phyloP scores from a whole-genome alignment of 1,140 invertebrate species.

The Hyles vespertilio region DNA sequence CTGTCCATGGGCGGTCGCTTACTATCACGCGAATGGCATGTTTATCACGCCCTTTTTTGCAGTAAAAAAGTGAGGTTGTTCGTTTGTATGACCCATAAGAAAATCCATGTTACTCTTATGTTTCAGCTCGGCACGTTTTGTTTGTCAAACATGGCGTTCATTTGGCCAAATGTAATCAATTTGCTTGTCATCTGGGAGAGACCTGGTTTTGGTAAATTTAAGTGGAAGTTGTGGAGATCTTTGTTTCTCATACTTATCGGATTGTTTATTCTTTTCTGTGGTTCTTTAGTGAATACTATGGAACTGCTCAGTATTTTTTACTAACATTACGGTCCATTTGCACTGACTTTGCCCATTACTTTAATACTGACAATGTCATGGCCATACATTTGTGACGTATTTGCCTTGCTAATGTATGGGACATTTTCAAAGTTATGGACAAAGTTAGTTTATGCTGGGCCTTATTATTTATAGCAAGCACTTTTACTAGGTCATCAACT shows the following conservation, averaged over 20 bases:
- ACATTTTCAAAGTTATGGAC: too few species aligned
- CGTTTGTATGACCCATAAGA: neutral
- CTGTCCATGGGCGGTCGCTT: too few species aligned
- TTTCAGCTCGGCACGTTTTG: slow-evolving; percentile 56
- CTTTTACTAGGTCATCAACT: too few species aligned
- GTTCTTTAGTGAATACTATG: slow-evolving; percentile 33
- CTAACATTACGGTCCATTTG: neutral
- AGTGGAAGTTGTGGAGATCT: slow-evolving; percentile 40
- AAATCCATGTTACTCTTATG: slow-evolving; percentile 3
- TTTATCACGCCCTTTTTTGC: too few species aligned
- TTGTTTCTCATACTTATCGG: slow-evolving; percentile 31
- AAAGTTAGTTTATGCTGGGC: too few species aligned
- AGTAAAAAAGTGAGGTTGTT: neutral
- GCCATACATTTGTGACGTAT: too few species aligned
- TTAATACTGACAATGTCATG: neutral
- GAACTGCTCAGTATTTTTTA: slow-evolving; percentile 30
- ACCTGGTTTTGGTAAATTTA: slow-evolving; percentile 42
- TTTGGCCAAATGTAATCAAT: slow-evolving; percentile 48
- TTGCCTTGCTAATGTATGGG: too few species aligned
- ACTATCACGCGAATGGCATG: too few species aligned
- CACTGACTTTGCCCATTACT: neutral
- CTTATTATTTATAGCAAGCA: too few species aligned
- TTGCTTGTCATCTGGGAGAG: slow-evolving; percentile 44
- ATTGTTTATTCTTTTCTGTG: slow-evolving; percentile 34
- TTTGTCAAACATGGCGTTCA: slow-evolving; percentile 56